Evolutionary conservation across 2,797 vertebrate species (phyloP), one percentile per base, ranked within the genome.

Genomic region (Cuculus canorus): DNA sequence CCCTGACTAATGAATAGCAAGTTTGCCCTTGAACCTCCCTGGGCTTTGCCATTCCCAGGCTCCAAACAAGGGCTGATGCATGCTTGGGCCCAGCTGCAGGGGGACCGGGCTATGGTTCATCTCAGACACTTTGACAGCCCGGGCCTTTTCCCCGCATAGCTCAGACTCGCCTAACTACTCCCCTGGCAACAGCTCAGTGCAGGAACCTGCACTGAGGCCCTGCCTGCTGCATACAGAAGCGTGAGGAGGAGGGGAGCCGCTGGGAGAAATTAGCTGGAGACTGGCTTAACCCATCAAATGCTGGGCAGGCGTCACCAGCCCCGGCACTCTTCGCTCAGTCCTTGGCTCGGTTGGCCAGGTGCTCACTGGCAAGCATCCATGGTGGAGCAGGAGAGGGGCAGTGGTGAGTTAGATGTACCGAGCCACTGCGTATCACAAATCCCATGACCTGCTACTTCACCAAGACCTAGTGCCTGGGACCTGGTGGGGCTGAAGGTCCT

Each of bases 161-260:
- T 98, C 94, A 96, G 97, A 96, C 96, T 94, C 96, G 97, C 98
- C 98, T 98, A 96, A 97, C 97, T 97, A 98, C 99, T 99, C 98
- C 99, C 99, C 98, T 99, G 98, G 99, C 99, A 99, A 99, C 99
- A 97, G 98, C 97, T 97, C 98, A 97, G 98, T 97, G 92, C 97
- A 75, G 92, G 94, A 97, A 95, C 97, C 97, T 93, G 87, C 81
- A 82, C 96, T 83, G 95, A 95, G 93, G 96, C 95, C 96, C 94
- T 93, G 97, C 97, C 95, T 95, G 96, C 97, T 95, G 97, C 83
- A 97, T 97, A 96, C 96, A 95, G 95, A 97, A 97, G 97, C 95
- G 93, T 32, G 95, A 96, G 93, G 94, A 94, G 94, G 94, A 92
- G 87, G 92, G 92, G 83, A 96, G 86, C 96, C 16, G 80, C 97